Evolutionary conservation across 2,113 vertebrate species (phyloP).

Genomic region (Scolopax mira): DNA sequence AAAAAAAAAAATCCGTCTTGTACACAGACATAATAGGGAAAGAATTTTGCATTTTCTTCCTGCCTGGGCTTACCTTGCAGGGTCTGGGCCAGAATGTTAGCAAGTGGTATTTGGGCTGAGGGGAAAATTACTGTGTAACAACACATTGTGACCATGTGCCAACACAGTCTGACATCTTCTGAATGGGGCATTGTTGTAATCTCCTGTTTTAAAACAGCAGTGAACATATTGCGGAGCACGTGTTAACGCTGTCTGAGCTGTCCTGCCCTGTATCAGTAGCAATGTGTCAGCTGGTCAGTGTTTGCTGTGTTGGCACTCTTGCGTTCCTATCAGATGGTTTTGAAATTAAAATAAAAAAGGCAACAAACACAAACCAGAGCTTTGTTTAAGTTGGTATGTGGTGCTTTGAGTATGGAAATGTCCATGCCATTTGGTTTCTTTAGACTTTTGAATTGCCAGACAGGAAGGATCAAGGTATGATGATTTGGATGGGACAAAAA

Average conservation of each 20-base stretch:
- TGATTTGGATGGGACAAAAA: background rate
- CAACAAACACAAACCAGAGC: background rate
- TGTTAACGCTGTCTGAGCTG: constrained; percentile 39
- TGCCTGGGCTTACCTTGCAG: background rate
- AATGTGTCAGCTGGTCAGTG: constrained; percentile 48
- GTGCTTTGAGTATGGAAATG: background rate
- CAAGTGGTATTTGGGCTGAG: constrained; percentile 25
- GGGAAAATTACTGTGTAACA: constrained; percentile 29
- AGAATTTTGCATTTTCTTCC: background rate
- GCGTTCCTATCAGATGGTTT: background rate
- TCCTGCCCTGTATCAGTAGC: constrained; percentile 12
- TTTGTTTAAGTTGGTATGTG: background rate
- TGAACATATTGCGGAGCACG: constrained; percentile 40
- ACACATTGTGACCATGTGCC: constrained; percentile 32
- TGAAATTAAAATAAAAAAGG: background rate
- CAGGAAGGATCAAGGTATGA: background rate
- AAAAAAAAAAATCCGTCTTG: background rate
- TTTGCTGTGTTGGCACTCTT: constrained; percentile 5
- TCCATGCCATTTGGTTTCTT: background rate
- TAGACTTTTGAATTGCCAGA: background rate
- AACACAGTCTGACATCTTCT: constrained; percentile 17
- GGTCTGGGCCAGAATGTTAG: background rate
- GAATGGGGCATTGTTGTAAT: constrained; percentile 50
- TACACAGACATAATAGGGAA: background rate
- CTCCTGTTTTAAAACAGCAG: constrained; percentile 5